Evolutionary conservation across 2,888 invertebrate genomes (phyloP).

Genomic region (Prosapia bicincta): DNA sequence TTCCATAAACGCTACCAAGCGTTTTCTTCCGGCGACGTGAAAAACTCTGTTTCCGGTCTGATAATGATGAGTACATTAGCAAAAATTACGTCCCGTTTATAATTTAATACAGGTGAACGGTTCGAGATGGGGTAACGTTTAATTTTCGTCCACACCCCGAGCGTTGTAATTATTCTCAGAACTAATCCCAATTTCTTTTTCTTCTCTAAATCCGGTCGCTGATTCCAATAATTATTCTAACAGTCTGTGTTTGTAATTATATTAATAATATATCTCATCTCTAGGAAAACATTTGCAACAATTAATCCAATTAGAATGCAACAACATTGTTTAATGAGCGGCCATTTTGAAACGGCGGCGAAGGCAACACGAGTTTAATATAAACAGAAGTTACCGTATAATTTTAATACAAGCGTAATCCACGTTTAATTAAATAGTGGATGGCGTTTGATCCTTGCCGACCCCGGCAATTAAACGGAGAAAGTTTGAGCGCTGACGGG

Average conservation of each 20-base stretch:
- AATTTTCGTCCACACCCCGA: not conserved
- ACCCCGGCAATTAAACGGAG: not conserved
- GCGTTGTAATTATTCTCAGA: not conserved
- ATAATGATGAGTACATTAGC: not conserved
- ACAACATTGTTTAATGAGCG: slow-evolving; percentile 1
- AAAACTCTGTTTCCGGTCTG: not conserved
- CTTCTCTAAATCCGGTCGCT: not conserved
- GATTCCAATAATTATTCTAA: not conserved
- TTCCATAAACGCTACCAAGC: not conserved
- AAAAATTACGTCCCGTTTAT: not conserved
- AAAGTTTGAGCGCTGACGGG: not conserved
- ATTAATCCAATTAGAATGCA: slow-evolving; percentile 14
- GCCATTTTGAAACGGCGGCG: slow-evolving; percentile 14
- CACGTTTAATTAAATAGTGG: not conserved
- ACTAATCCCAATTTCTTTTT: not conserved
- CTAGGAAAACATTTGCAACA: slow-evolving; percentile 12
- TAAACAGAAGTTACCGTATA: not conserved
- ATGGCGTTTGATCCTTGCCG: not conserved
- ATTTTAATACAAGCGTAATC: not conserved
- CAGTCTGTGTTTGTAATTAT: slow-evolving; percentile 19
- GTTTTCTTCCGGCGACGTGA: not conserved
- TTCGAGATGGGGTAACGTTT: not conserved
- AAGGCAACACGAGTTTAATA: not conserved
- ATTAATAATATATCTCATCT: slow-evolving; percentile 6
- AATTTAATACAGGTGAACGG: not conserved